Conservation (phyloP, 1,140 invertebrate genomes). For the Glossosoma conforme region DNA sequence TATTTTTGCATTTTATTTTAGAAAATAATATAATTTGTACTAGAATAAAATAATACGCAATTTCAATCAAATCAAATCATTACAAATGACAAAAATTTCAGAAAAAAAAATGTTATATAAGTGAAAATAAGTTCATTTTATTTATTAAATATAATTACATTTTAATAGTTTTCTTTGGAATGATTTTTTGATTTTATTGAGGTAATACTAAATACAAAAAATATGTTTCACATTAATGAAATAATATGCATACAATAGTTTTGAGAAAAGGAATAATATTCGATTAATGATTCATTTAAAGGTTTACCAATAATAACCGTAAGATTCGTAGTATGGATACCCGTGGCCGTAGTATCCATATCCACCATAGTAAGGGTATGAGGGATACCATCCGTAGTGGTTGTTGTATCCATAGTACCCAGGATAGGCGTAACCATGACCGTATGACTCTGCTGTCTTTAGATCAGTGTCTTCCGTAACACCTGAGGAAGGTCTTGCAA, state of each 20-base stretch:
- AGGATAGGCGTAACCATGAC: conserved; percentile 30
- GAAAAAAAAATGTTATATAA: background rate
- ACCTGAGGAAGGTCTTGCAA: conserved; percentile 35
- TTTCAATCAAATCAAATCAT: no score
- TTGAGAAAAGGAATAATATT: no score
- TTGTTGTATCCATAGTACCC: conserved; percentile 37
- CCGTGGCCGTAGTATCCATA: conserved; percentile 37
- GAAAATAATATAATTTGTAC: no score
- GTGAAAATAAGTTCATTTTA: background rate
- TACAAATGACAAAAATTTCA: no score
- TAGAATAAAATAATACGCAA: no score
- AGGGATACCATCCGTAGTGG: conserved; percentile 36
- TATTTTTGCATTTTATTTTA: no score
- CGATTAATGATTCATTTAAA: no score
- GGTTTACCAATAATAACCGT: conserved; percentile 40
- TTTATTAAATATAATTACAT: background rate
- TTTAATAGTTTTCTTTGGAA: background rate
- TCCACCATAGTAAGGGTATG: conserved; percentile 34
- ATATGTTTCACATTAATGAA: no score
- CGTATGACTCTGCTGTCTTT: conserved; percentile 40
- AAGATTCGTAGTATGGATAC: conserved; percentile 31
- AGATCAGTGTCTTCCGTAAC: conserved; percentile 37
- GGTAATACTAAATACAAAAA: background rate
- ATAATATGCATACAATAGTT: no score
- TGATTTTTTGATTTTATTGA: background rate